Evolutionary conservation across 2,113 vertebrate species (phyloP).

Genomic region (Mola mola): DNA sequence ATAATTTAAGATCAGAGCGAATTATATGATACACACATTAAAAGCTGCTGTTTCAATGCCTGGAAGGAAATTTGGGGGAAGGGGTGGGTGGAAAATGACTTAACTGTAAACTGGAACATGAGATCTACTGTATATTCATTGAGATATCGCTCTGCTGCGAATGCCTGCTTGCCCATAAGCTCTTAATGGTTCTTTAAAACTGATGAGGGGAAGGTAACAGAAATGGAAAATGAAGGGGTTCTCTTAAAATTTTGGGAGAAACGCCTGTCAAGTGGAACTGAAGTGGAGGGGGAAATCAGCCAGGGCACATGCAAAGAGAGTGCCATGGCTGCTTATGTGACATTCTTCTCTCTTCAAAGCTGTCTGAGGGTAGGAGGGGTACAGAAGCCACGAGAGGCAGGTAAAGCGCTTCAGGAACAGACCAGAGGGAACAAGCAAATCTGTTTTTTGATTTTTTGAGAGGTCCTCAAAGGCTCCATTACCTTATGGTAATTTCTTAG

Average conservation of each 20-base stretch:
- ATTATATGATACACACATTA: constrained; percentile 50
- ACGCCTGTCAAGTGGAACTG: constrained; percentile 70
- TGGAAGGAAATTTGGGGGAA: constrained; percentile 16
- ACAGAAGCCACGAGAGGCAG: constrained; percentile 21
- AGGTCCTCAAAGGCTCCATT: no score
- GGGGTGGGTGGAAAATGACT: no score
- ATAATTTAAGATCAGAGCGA: constrained; percentile 41
- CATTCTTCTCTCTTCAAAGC: constrained; percentile 58
- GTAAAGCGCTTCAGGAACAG: constrained; percentile 39
- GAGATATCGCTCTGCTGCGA: constrained; percentile 25
- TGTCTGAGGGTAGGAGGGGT: constrained; percentile 10
- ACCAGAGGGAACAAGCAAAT: constrained; percentile 22
- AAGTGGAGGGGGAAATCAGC: constrained; percentile 65
- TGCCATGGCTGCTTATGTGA: constrained; percentile 44
- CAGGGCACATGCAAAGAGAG: constrained; percentile 65
- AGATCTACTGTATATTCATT: constrained; percentile 55
- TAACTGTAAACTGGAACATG: constrained; percentile 28
- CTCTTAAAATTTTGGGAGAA: constrained; percentile 62
- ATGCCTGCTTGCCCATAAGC: constrained; percentile 51
- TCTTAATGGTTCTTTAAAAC: constrained; percentile 66
- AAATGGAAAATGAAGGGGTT: constrained; percentile 66
- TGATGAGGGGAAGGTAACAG: constrained; percentile 52
- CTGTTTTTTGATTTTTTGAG: no score
- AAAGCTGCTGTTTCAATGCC: constrained; percentile 33
- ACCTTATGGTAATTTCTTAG: no score